Percentiles rank a stretch among this genome's conserved stretches.
Evolutionary conservation across 2,113 vertebrate species (phyloP).

Genomic region (Lichenostomus cassidix): DNA sequence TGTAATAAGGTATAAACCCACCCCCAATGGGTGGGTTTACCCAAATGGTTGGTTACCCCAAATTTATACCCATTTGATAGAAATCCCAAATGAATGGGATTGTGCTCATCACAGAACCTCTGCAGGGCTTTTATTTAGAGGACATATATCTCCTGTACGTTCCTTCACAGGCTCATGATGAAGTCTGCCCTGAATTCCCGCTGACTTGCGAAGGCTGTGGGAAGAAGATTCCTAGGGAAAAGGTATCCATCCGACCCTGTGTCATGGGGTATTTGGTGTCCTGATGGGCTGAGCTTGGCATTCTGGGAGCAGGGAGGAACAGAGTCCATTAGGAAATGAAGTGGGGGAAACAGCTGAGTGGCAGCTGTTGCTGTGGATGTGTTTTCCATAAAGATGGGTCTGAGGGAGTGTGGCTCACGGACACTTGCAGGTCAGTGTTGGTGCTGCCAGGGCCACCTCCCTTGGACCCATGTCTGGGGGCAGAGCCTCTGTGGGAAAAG

Average conservation of each 20-base stretch:
- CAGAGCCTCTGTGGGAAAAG: not conserved
- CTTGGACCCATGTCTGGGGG: not conserved
- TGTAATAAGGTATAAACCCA: not conserved
- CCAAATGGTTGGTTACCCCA: too few relatives aligned
- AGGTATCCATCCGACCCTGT: constrained; percentile 56
- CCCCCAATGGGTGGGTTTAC: too few relatives aligned
- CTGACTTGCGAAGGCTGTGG: constrained; percentile 89
- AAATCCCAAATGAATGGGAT: too few relatives aligned
- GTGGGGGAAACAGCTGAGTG: not conserved
- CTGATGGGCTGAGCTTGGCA: not conserved
- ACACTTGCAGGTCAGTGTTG: rapidly evolving
- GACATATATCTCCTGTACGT: not conserved
- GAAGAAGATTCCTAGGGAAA: constrained; percentile 86
- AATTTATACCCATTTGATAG: too few relatives aligned
- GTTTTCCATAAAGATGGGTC: not conserved
- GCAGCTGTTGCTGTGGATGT: not conserved
- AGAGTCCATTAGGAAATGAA: not conserved
- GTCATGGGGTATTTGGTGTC: rapidly evolving
- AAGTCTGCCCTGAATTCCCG: constrained; percentile 85
- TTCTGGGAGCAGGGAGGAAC: not conserved
- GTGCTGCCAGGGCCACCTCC: not conserved
- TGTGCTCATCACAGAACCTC: not conserved
- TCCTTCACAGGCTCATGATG: constrained; percentile 81
- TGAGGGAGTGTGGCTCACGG: rapidly evolving
- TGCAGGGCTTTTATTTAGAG: not conserved